Conservation (phyloP, 2,888 invertebrate genomes). For the Acrobasis suavella region DNA sequence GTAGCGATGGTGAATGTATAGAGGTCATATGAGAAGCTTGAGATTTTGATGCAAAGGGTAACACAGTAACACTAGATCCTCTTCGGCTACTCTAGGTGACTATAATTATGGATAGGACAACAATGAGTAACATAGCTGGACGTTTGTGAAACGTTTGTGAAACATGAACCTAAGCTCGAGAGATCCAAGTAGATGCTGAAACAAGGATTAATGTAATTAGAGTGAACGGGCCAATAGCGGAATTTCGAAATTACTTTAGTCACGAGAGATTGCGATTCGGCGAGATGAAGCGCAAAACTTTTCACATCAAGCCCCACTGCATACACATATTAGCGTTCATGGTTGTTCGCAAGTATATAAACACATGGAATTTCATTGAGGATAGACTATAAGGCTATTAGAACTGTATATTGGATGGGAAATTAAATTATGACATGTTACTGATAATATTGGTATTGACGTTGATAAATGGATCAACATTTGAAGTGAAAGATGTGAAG, state of each 20-base stretch:
- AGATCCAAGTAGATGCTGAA: background rate
- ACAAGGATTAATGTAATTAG: slow-evolving; percentile 19
- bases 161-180: background rate
- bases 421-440: too few relatives aligned
- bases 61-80: background rate
- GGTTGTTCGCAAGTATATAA: background rate
- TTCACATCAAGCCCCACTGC: slow-evolving; percentile 12
- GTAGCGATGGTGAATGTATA: slow-evolving; percentile 36
- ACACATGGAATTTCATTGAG: slow-evolving; percentile 1
- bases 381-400: too few relatives aligned
- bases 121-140: background rate
- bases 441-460: too few relatives aligned
- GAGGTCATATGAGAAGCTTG: slow-evolving; percentile 18
- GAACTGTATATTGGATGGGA: too few relatives aligned
- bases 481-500: background rate
- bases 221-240: background rate
- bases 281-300: slow-evolving; percentile 10
- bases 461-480: too few relatives aligned
- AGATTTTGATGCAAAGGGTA: slow-evolving; percentile 3
- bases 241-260: slow-evolving; percentile 19
- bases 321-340: slow-evolving; percentile 13
- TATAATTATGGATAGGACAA: background rate
- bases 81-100: background rate
- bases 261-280: slow-evolving; percentile 12
- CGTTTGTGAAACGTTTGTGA: background rate